These are phyloP conservation scores for Periophthalmodon schlosseri DNA, from an alignment of 2,113 vertebrate species.

Conservation along the genomic window DNA sequence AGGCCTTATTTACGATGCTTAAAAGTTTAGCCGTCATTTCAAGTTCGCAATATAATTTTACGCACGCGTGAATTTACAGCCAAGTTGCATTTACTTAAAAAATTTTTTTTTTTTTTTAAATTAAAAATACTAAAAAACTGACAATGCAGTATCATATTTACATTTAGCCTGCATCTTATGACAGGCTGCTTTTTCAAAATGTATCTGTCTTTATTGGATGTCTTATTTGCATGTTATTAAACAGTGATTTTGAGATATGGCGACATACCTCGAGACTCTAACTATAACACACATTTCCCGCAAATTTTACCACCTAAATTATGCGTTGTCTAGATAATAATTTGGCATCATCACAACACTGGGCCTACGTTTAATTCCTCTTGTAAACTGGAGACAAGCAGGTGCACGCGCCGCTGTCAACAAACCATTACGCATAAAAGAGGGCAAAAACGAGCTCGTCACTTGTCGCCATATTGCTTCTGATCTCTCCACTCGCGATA, in stretches of 20 bases:
- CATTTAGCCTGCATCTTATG: not conserved
- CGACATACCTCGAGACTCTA: not conserved
- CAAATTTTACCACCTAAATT: not conserved
- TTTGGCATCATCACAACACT: not conserved
- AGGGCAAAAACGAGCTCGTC: conserved; percentile 3
- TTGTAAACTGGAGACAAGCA: conserved; percentile 29
- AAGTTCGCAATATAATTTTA: not conserved
- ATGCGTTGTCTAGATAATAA: not conserved
- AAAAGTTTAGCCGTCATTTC: not conserved
- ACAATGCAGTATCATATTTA: not conserved
- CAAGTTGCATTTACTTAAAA: not conserved
- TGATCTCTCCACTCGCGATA: conserved; percentile 3
- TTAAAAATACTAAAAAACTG: not conserved
- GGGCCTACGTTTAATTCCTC: conserved; percentile 3
- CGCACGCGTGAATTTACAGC: not conserved
- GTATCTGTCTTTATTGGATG: not conserved
- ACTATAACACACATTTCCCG: not conserved
- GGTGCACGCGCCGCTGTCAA: conserved; percentile 45
- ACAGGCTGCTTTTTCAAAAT: not conserved
- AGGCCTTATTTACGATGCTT: conserved; percentile 47
- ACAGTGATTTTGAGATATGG: not conserved
- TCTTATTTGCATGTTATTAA: not conserved
- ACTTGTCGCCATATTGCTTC: not conserved
- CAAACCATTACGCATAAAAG: not conserved
- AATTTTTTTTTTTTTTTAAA: too few species aligned